Base-by-base conservation (phyloP, 2,797 vertebrate species). In the Pseudochaenichthys georgianus region DNA sequence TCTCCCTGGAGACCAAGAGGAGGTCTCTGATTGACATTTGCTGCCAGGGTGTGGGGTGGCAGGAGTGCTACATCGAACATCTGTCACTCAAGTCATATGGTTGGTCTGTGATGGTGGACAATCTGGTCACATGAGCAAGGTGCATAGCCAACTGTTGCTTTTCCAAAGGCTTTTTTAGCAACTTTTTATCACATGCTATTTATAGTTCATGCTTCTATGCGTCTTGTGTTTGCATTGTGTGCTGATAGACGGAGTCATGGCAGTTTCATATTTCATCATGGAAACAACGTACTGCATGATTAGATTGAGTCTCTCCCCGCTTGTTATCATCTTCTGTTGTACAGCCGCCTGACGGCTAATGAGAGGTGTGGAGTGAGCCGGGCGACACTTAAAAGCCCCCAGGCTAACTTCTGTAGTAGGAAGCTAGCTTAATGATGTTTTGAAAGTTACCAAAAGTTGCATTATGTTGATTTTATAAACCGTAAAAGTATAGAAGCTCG, bases 1-100 rank as follows among this genome's bases (percentile, higher is more conserved):
- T 84, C 75, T 86, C 83, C 88, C 61, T 13, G 78, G 82, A 92
- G 88, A 88, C 71, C 0, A 9, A 61, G 70, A 68, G 62, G 75
- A 46, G 61, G 16, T 17, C 45, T 78, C 54, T 92, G 91, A 93
- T 83, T 92, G 92, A 80, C 92, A 91, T 47, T 38, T 87, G 83
- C 77, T 87, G 70, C 74, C 60, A 63, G 65, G 1, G 34, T 38
- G 34, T 60, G 21, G 65, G 62, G 80, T 77, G 86, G 87, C 84
- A 71, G 78, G 67, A 78, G 82, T 41, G 61, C 75, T 52, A 68
- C 72, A 68, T 62, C 15, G 2, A 57, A 81, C 84, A 85, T 90
- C 81, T 89, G 88, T 83, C 85, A 68, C 65, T 47, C 69, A 31
- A 69, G 53, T 52, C 60, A 65, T 11, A 21, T 45, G 64, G 50